phyloP scores from a whole-genome alignment of 2,113 vertebrate genomes.

The Morone saxatilis region DNA sequence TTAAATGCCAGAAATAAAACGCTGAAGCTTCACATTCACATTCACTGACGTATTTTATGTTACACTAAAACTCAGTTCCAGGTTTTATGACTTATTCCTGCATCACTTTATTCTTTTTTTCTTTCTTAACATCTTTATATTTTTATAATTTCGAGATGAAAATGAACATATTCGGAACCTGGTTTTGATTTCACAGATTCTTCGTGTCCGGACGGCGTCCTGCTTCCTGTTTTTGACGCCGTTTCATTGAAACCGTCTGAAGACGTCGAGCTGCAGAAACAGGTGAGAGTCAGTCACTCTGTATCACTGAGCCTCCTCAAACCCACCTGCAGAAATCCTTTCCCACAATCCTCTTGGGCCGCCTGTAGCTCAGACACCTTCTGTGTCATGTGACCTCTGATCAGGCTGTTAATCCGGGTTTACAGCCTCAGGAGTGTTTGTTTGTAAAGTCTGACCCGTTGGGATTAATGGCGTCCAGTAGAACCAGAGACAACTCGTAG shows the following conservation, averaged over 20 bases:
- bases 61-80: too few relatives aligned
- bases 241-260: neutral
- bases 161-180: neutral
- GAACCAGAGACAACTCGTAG: neutral
- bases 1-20: too few relatives aligned
- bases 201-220: neutral
- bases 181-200: constrained; percentile 3
- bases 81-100: too few relatives aligned
- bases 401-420: constrained; percentile 65
- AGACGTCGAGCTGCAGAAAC: neutral
- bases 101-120: too few relatives aligned
- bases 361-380: constrained; percentile 8
- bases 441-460: constrained; percentile 16
- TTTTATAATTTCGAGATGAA: neutral
- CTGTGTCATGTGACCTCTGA: constrained; percentile 49
- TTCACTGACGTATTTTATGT: too few relatives aligned
- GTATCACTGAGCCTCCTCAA: neutral
- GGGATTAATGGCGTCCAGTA: constrained; percentile 47
- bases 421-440: constrained; percentile 27
- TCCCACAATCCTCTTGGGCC: constrained; percentile 53
- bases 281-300: constrained; percentile 33
- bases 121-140: neutral
- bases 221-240: constrained; percentile 12
- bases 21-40: too few relatives aligned
- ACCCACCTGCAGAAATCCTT: constrained; percentile 37